Conservation (phyloP, 2,113 vertebrate genomes). For the Penelope pileata region DNA sequence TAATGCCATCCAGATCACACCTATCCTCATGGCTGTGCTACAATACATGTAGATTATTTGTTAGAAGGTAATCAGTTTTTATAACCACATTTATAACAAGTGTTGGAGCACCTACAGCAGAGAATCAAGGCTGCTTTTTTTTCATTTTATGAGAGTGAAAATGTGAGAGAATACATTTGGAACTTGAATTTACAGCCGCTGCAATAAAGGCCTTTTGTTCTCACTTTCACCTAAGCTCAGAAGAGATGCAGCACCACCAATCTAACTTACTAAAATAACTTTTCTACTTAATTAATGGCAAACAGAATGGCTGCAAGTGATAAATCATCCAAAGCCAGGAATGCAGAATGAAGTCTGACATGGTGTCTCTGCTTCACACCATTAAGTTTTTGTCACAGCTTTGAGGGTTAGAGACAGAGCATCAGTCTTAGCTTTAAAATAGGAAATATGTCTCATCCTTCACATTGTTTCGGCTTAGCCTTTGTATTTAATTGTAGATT, state of each 20-base stretch:
- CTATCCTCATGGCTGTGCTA: background rate
- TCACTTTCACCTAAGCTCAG: background rate
- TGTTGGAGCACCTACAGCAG: background rate
- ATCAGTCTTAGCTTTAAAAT: conserved; percentile 30
- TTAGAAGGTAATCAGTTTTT: background rate
- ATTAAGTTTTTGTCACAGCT: conserved; percentile 47
- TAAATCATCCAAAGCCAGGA: conserved; percentile 28
- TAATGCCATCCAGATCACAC: background rate
- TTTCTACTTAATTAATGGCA: conserved; percentile 36
- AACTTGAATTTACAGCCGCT: background rate
- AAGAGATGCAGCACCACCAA: background rate
- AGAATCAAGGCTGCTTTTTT: background rate
- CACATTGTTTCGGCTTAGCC: conserved; percentile 44
- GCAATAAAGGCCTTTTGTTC: background rate
- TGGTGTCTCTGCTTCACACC: background rate
- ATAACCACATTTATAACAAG: background rate
- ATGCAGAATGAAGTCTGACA: conserved; percentile 22
- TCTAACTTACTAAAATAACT: conserved; percentile 25
- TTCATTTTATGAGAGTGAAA: background rate
- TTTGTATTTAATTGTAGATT: conserved; percentile 68
- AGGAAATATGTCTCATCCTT: conserved; percentile 28
- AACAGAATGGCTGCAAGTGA: conserved; percentile 13
- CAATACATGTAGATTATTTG: background rate
- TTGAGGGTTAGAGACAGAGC: background rate
- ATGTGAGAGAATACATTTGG: background rate